Evolutionary conservation across 2,797 vertebrate genomes (phyloP).

Genomic region (Falco peregrinus): DNA sequence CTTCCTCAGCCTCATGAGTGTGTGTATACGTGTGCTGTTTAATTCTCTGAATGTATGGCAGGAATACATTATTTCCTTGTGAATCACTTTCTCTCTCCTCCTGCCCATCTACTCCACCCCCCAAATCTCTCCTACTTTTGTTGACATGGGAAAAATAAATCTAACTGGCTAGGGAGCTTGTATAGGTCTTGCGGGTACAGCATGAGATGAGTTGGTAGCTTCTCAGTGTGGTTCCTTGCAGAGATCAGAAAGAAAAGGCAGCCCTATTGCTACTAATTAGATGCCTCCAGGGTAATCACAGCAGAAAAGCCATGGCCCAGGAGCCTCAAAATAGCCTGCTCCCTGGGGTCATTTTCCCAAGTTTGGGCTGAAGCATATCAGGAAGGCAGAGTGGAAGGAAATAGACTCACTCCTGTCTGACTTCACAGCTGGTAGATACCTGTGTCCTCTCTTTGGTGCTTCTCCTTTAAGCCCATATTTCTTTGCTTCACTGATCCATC

Average conservation of each 20-base stretch:
- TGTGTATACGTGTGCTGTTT: conserved; percentile 13
- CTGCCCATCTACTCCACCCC: conserved; percentile 43
- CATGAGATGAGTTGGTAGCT: conserved; percentile 12
- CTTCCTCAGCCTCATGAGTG: conserved; percentile 60
- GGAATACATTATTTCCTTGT: conserved; percentile 53
- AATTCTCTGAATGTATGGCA: conserved; percentile 53
- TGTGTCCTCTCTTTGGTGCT: neutral
- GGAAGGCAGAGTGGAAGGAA: neutral
- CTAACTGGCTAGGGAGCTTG: neutral
- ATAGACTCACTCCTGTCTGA: neutral
- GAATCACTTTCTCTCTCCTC: conserved; percentile 46
- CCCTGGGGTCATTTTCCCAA: conserved; percentile 8
- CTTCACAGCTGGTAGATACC: neutral
- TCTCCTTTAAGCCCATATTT: neutral
- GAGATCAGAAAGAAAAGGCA: conserved; percentile 34
- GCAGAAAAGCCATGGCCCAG: conserved; percentile 19
- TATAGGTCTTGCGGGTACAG: neutral
- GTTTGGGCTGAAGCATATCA: neutral
- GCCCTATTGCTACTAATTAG: neutral
- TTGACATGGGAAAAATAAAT: conserved; percentile 15
- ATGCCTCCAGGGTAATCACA: conserved; percentile 4
- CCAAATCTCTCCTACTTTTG: conserved; percentile 14
- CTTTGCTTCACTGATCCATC: conserved; percentile 9
- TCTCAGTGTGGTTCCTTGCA: neutral
- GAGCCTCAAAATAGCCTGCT: conserved; percentile 37